A percentile compares a stretch with the other conserved stretches of the same genome.
phyloP scores from a whole-genome alignment of 2,113 vertebrate species.

The Hystrix cristata region DNA sequence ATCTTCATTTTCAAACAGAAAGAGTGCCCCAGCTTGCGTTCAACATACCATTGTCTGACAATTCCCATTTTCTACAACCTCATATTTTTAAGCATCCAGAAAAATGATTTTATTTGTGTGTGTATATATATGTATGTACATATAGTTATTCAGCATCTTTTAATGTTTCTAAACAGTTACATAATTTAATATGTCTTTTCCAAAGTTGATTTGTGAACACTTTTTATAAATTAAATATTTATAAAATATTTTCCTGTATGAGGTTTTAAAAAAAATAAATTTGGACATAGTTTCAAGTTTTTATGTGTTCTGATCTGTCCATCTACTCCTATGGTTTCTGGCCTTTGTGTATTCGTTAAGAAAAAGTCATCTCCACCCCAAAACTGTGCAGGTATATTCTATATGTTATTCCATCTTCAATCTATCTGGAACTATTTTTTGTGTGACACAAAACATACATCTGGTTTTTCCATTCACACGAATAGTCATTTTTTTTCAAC shows the following conservation, averaged over 20 bases:
- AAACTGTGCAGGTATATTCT: background rate
- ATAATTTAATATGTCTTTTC: constrained; percentile 47
- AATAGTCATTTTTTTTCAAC: background rate
- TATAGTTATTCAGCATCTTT: background rate
- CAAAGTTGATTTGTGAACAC: constrained; percentile 4
- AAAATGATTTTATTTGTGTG: constrained; percentile 16
- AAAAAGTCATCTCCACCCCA: background rate
- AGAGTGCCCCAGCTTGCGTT: background rate
- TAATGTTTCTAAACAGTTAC: background rate
- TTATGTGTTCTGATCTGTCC: background rate
- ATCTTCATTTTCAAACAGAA: constrained; percentile 50
- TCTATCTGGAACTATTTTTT: background rate
- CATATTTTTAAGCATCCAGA: background rate
- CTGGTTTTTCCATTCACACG: background rate
- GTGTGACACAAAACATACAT: background rate
- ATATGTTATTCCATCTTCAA: constrained; percentile 6
- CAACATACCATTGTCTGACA: background rate
- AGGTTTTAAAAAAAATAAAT: background rate
- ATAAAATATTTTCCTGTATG: background rate
- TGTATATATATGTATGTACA: background rate
- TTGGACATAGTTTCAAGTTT: constrained; percentile 15
- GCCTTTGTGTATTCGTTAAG: constrained; percentile 14
- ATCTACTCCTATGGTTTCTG: background rate
- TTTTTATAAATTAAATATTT: constrained; percentile 23
- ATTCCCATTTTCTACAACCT: background rate